phyloP scores from a whole-genome alignment of 2,113 vertebrate genomes.

The Campylomormyrus numenius region DNA sequence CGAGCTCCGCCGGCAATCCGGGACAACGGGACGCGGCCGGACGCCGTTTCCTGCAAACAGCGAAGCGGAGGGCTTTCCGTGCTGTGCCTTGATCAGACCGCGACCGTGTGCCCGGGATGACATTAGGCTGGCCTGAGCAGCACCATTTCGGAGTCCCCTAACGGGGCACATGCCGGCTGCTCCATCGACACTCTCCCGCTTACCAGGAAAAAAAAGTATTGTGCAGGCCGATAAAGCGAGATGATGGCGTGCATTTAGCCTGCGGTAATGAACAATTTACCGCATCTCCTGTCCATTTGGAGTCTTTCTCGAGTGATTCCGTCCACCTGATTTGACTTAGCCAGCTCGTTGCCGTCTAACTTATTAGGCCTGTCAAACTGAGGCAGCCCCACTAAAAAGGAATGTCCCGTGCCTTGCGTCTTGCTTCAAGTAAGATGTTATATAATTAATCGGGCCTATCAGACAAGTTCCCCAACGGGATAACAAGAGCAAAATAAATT shows the following conservation, averaged over 20 bases:
- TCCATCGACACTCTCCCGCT: neutral
- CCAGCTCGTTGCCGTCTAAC: slow-evolving; percentile 5
- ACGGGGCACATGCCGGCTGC: slow-evolving; percentile 2
- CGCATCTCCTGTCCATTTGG: neutral
- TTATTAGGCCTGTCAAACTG: slow-evolving; percentile 17
- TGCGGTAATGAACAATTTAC: neutral
- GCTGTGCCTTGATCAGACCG: neutral
- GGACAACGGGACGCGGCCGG: neutral
- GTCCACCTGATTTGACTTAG: slow-evolving; percentile 6
- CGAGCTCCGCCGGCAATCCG: neutral
- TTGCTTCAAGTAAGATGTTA: neutral
- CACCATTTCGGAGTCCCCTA: slow-evolving; percentile 14
- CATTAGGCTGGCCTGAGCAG: neutral
- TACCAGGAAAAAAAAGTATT: slow-evolving; percentile 1
- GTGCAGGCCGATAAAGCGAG: neutral
- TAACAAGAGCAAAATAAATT: neutral
- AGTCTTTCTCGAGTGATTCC: neutral
- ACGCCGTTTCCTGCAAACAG: neutral
- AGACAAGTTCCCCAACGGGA: neutral
- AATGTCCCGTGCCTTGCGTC: slow-evolving; percentile 10
- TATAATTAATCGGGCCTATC: slow-evolving; percentile 13
- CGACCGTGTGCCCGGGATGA: slow-evolving; percentile 8
- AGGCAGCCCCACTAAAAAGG: neutral
- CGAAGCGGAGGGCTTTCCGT: neutral
- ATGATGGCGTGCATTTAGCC: neutral